A percentile compares a stretch with the other conserved stretches of the same genome.
Conservation (phyloP, 2,113 vertebrate species). For the Cheilinus undulatus region DNA sequence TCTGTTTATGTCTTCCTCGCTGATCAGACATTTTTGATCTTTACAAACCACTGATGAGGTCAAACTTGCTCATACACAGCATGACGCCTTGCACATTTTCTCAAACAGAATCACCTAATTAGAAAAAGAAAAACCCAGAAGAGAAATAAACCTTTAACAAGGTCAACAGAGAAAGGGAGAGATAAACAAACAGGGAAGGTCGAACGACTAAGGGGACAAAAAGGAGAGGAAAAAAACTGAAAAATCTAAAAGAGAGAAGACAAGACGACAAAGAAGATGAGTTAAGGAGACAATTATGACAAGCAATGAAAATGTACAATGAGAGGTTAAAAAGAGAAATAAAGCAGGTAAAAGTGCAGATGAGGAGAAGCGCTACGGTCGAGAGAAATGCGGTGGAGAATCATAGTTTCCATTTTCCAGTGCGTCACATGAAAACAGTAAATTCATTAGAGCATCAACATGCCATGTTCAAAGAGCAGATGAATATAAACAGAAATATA, state of each 20-base stretch:
- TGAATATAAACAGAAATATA: conserved; percentile 72
- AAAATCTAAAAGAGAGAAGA: background rate
- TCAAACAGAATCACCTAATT: conserved; percentile 11
- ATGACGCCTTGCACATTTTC: conserved; percentile 21
- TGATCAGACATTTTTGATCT: conserved; percentile 34
- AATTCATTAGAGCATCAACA: conserved; percentile 77
- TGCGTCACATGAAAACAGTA: conserved; percentile 69
- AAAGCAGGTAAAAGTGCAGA: conserved; percentile 38
- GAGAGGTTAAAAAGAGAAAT: conserved; percentile 23
- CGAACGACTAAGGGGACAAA: background rate
- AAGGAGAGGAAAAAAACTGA: background rate
- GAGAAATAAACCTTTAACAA: background rate
- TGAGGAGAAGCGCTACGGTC: conserved; percentile 16
- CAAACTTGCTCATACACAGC: conserved; percentile 31
- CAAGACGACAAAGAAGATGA: background rate
- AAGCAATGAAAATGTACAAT: conserved; percentile 12
- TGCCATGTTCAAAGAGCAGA: conserved; percentile 61
- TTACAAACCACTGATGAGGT: conserved; percentile 33
- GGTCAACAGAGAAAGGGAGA: conserved; percentile 8
- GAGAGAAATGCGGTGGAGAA: conserved; percentile 34
- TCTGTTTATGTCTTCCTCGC: conserved; percentile 31
- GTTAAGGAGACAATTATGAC: conserved; percentile 5
- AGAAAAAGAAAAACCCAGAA: conserved; percentile 6
- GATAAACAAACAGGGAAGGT: background rate
- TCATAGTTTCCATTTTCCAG: conserved; percentile 76